Conservation (phyloP, 2,888 invertebrate genomes). For the Leucophora obtusa region DNA sequence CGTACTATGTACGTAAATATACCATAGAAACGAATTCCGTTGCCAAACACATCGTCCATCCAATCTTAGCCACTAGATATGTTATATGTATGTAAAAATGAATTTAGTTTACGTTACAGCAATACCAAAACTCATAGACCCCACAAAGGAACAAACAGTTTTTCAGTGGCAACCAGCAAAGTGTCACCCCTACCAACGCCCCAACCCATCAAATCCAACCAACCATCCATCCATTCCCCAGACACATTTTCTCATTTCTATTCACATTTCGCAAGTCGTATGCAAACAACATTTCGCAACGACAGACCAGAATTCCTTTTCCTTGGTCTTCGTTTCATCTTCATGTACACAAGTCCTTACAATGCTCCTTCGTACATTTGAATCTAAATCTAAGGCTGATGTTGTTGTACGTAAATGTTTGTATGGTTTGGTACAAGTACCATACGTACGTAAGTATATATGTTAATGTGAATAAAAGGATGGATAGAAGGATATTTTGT, state of each 20-base stretch:
- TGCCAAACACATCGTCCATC: slow-evolving; percentile 60
- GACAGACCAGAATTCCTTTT: slow-evolving; percentile 67
- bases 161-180: slow-evolving; percentile 42
- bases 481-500: slow-evolving; percentile 42
- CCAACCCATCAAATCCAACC: slow-evolving; percentile 21
- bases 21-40: slow-evolving; percentile 63
- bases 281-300: slow-evolving; percentile 77
- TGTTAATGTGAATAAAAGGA: slow-evolving; percentile 39
- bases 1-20: slow-evolving; percentile 11
- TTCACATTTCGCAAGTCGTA: slow-evolving; percentile 78
- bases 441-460: slow-evolving; percentile 32
- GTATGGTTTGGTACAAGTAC: slow-evolving; percentile 53
- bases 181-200: slow-evolving; percentile 41
- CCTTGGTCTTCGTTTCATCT: slow-evolving; percentile 69
- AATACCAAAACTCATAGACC: slow-evolving; percentile 8
- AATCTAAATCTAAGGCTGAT: slow-evolving; percentile 50
- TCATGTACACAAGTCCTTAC: slow-evolving; percentile 67
- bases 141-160: slow-evolving; percentile 40
- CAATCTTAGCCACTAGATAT: slow-evolving; percentile 48
- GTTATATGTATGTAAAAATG: neutral
- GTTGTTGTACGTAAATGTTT: slow-evolving; percentile 33
- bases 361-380: slow-evolving; percentile 68
- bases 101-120: neutral
- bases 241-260: slow-evolving; percentile 64
- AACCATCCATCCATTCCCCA: slow-evolving; percentile 20